Evolutionary conservation across 2,888 invertebrate genomes (phyloP), one percentile per base, ranked within the genome.

Genomic region (Ceramica pisi): DNA sequence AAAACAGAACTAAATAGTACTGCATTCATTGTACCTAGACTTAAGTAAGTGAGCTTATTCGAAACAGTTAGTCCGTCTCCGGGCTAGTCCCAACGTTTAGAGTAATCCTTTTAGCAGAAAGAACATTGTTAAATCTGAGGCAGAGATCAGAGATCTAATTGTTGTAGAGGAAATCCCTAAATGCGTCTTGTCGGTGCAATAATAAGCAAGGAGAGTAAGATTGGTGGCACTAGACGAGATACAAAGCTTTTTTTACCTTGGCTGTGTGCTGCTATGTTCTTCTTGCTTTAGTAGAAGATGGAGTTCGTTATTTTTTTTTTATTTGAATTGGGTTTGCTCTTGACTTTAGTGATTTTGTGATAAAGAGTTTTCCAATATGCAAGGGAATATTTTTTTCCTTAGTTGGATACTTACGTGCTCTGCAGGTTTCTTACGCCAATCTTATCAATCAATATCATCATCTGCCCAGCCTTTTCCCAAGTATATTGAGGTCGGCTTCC

Each of bases 81-180:
- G 8, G 56, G 70, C 50, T 51, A 69, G 46, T 12, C 2, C 9
- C 9, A 44, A 50, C 76, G 50, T 21, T 78, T 71, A 55, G 26
- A 51, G 10, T 71, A 75, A 75, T 71, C 72, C 53, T 44, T 64
- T 78, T 44, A 53, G 44, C 50, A 4, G 10, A 55, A 48, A 72
- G 64, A 59, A 64, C 72, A 26, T 55, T 44, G 44, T 38, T 50
- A 64, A 55, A 78, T 59, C 63, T 55, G 21, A 55, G 60, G n/a
- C 50, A 55, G 35, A 64, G 60, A 64, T 64, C 64, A 64, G 16
- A 31, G 16, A 46, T 64, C 14, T 59, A 64, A 78, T 71, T 60
- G 55, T 31, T 62, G 78, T 55, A 31, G 50, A 70, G 51, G 23
- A 51, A 51, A 50, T 77, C 35, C 12, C 7, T 77, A 38, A 74